A percentile compares a stretch with the other conserved stretches of the same genome.
These are phyloP conservation scores for Distichodus sexfasciatus DNA, from an alignment of 2,797 vertebrate species.

Conservation along the genomic window DNA sequence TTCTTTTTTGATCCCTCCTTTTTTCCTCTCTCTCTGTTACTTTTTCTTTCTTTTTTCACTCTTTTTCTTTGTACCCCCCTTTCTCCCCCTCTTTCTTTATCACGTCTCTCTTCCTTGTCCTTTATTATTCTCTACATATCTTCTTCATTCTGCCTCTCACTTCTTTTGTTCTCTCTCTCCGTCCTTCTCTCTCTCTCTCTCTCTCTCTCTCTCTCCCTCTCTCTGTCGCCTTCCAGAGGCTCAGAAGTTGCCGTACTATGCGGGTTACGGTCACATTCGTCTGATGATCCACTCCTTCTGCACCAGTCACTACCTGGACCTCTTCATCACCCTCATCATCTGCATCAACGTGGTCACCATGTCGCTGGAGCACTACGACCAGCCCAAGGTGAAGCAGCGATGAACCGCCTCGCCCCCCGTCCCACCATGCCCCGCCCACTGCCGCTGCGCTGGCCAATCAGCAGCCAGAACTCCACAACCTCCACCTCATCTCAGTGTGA, in stretches of 20 bases:
- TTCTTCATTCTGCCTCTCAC: neutral
- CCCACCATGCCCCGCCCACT: too few species aligned
- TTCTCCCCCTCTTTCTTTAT: too few species aligned
- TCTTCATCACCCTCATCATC: slow-evolving; percentile 97
- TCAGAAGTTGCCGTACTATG: slow-evolving; percentile 93
- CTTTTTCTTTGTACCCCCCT: neutral
- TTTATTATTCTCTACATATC: too few species aligned
- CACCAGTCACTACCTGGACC: slow-evolving; percentile 95
- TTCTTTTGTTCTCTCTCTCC: neutral
- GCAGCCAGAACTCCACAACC: too few species aligned
- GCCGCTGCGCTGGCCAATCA: too few species aligned
- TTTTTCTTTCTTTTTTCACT: neutral
- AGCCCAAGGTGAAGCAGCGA: slow-evolving; percentile 79
- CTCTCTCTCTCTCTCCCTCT: neutral
- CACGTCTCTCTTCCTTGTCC: too few species aligned
- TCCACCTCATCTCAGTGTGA: too few species aligned
- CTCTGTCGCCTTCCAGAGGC: slow-evolving; percentile 73
- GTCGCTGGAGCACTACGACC: slow-evolving; percentile 96
- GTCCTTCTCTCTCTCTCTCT: neutral
- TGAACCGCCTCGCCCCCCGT: neutral
- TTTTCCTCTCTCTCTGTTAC: too few species aligned
- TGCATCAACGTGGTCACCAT: slow-evolving; percentile 97
- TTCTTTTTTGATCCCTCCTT: too few species aligned
- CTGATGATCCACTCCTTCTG: slow-evolving; percentile 91
- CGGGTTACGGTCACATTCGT: slow-evolving; percentile 84